phyloP scores from a whole-genome alignment of 2,888 invertebrate species.

The Formica aserva region DNA sequence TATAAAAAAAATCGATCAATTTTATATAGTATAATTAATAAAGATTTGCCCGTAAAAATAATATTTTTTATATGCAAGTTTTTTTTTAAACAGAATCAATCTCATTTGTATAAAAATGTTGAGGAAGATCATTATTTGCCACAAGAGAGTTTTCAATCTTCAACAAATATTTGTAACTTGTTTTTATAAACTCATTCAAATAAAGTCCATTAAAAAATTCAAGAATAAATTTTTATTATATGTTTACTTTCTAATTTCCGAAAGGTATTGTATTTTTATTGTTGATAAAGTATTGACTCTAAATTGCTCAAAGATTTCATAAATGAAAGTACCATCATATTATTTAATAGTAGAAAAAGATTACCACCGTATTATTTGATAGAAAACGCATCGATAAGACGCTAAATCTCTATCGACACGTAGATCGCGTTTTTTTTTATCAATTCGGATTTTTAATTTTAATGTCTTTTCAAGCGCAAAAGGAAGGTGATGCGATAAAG shows the following conservation, averaged over 20 bases:
- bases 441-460: constrained; percentile 62
- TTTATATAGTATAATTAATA: neutral
- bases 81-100: neutral
- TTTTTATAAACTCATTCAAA: neutral
- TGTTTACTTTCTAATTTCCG: too few species aligned
- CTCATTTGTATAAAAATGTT: neutral
- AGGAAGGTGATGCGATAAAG: constrained; percentile 58
- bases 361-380: too few species aligned
- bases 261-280: neutral
- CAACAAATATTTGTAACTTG: neutral
- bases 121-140: neutral
- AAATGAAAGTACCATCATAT: neutral
- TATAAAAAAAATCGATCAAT: neutral
- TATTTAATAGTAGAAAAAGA: neutral
- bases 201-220: neutral
- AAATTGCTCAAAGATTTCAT: neutral
- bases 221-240: neutral
- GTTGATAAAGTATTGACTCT: neutral
- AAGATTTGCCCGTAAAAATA: neutral
- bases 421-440: constrained; percentile 52
- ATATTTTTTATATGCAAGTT: neutral
- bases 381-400: neutral
- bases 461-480: constrained; percentile 55
- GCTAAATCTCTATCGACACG: neutral
- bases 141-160: neutral